Base-by-base conservation (phyloP, 2,113 vertebrate genomes). In the Grallaria varia region DNA sequence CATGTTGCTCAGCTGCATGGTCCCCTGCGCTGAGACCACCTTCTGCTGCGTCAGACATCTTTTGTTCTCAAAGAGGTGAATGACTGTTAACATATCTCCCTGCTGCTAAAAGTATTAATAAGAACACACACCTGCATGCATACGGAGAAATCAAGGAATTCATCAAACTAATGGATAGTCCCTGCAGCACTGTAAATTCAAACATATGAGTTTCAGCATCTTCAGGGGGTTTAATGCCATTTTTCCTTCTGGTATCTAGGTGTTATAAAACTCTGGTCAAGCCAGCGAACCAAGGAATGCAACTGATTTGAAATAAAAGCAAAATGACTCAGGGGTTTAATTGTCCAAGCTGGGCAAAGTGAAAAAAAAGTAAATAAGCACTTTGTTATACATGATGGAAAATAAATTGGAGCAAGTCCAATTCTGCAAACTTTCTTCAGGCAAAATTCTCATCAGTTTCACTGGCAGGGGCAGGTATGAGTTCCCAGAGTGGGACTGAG, bases 261-360 rank as follows among this genome's bases (percentile, higher is more conserved):
- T 74, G 60, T 89, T 94, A 89, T 85, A 93, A 93, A 93, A 94
- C 78, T 84, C 58, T 12, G 10, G 66, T 89, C 84, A 96, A 95
- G 53, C 27, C 69, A 73, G 80, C 28, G 77, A 94, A 82, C 18
- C 58, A 66, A 69, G 74, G 66, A 96, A 82, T 73, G 59, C 37
- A 91, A 87, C 71, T 93, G 71, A 79, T 87, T 82, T 77, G 82
- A 96, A 96, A 96, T 85, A 96, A 94, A 96, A 96, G 52, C 78
- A 94, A 83, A 94, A 96, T 94, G 67, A 93, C 95, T 95, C 84
- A 90, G 59, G 75, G 91, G 87, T 90, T 97, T 95, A 96, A 96
- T 96, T 95, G 91, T 80, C 82, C 90, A 80, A 84, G 59, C 72
- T 86, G 50, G 59, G 84, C 12, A 91, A 93, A 93, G 72, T 24